Evolutionary conservation across 1,140 invertebrate genomes (phyloP).

Genomic region (Brachionus angularis): DNA sequence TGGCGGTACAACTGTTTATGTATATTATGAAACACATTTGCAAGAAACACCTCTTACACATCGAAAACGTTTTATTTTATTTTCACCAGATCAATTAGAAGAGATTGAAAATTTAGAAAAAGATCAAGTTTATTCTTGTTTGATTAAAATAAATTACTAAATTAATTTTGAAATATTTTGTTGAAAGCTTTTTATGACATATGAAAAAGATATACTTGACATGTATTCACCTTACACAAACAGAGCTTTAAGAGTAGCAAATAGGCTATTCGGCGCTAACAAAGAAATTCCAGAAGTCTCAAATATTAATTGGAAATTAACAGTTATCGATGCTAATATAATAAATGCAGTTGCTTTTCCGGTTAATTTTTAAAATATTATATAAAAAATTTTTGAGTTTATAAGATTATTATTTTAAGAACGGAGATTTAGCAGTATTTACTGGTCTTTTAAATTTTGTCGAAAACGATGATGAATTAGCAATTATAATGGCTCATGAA

Average conservation of each 20-base stretch:
- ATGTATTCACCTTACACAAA: slow-evolving; percentile 46
- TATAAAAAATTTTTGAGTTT: slow-evolving; percentile 32
- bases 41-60: slow-evolving; percentile 61
- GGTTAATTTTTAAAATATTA: slow-evolving; percentile 50
- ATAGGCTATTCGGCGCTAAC: slow-evolving; percentile 59
- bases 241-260: slow-evolving; percentile 47
- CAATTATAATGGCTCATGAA: slow-evolving; percentile 65
- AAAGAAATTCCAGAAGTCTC: slow-evolving; percentile 57
- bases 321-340: slow-evolving; percentile 56
- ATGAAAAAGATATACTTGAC: slow-evolving; percentile 53
- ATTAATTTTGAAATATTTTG: slow-evolving; percentile 1
- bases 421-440: slow-evolving; percentile 65
- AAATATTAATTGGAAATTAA: slow-evolving; percentile 60
- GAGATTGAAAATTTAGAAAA: slow-evolving; percentile 56
- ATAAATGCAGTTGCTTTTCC: slow-evolving; percentile 63
- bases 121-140: slow-evolving; percentile 50
- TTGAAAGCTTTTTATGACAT: slow-evolving; percentile 50
- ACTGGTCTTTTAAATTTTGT: slow-evolving; percentile 62
- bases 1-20: neutral
- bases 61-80: slow-evolving; percentile 60
- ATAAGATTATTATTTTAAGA: slow-evolving; percentile 55
- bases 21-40: slow-evolving; percentile 61
- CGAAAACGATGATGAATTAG: slow-evolving; percentile 64
- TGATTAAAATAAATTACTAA: neutral
- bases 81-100: slow-evolving; percentile 59